Conservation (phyloP, 2,113 vertebrate species). For the Chaenogobius annularis region DNA sequence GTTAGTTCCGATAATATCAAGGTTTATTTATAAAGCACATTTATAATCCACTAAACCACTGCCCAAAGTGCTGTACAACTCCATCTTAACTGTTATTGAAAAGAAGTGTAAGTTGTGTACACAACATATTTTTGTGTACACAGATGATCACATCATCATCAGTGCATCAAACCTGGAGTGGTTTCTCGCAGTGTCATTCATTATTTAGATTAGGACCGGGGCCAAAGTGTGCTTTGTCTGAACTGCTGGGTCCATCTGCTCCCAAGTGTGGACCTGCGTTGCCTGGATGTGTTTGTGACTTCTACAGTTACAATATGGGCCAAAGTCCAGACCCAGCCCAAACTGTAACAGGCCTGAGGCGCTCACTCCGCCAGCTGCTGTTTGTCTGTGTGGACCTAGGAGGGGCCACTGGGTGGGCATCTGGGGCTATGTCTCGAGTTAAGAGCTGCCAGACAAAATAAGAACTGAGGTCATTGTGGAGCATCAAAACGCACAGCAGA, state of each 20-base stretch:
- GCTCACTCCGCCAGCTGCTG: slow-evolving; percentile 47
- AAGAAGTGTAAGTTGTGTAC: too few species aligned
- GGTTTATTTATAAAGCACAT: too few species aligned
- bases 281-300: slow-evolving; percentile 12
- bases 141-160: background rate
- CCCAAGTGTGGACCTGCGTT: slow-evolving; percentile 1
- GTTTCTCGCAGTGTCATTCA: slow-evolving; percentile 11
- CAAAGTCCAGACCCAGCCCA: slow-evolving; percentile 46
- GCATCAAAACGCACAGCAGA: background rate
- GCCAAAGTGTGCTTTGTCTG: background rate
- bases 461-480: background rate
- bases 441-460: background rate
- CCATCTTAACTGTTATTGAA: too few species aligned
- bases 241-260: slow-evolving; percentile 9
- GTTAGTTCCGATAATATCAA: too few species aligned
- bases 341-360: slow-evolving; percentile 12
- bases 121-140: too few species aligned
- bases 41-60: too few species aligned
- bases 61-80: too few species aligned
- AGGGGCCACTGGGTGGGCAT: background rate
- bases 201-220: slow-evolving; percentile 23
- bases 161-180: background rate
- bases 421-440: background rate
- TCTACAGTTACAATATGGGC: slow-evolving; percentile 18
- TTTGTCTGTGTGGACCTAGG: slow-evolving; percentile 20